phyloP scores from a whole-genome alignment of 1,140 invertebrate species.

The Anagrus nilaparvatae region DNA sequence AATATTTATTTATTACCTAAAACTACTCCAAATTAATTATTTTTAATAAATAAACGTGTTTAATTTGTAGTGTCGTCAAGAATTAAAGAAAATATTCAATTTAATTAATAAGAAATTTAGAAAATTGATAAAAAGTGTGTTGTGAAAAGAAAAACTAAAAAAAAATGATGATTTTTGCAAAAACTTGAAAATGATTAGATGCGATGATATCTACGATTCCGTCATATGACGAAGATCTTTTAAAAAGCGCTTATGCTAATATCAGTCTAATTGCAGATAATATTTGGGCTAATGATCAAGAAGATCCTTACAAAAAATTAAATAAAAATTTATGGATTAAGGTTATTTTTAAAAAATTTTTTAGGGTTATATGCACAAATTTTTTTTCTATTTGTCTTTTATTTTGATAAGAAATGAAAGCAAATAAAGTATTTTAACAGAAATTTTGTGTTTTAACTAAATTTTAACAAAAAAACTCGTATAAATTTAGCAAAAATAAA shows the following conservation, averaged over 20 bases:
- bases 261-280: conserved; percentile 33
- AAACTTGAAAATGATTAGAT: conserved; percentile 12
- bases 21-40: no score
- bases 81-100: no score
- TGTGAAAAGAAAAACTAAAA: no score
- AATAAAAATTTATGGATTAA: conserved; percentile 33
- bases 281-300: conserved; percentile 28
- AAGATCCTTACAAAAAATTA: conserved; percentile 29
- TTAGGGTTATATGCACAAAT: no score
- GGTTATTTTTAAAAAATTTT: no score
- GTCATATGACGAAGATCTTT: conserved; percentile 31
- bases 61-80: no score
- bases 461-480: conserved; percentile 1
- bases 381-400: no score
- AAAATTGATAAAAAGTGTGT: no score
- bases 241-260: conserved; percentile 35
- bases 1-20: no score
- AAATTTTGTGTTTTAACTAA: neutral
- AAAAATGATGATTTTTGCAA: no score
- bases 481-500: conserved; percentile 10
- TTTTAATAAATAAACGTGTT: no score
- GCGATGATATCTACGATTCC: conserved; percentile 34
- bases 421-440: neutral
- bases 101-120: no score
- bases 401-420: conserved; percentile 1